Base-by-base conservation (phyloP, 1,140 invertebrate species). In the Euglossa dilemma region DNA sequence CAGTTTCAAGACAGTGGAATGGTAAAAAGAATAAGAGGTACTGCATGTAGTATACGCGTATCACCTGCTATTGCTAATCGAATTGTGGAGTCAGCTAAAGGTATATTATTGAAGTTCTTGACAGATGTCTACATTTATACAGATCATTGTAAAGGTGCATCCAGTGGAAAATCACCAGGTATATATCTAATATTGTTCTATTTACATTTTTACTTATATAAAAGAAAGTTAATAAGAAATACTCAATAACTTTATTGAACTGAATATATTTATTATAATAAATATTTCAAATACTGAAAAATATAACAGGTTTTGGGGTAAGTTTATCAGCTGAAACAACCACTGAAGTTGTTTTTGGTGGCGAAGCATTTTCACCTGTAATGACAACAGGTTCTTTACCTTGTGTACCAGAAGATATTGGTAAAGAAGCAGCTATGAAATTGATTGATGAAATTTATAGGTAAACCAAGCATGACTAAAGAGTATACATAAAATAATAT, bases 91-190 rank as follows among this genome's bases (percentile, higher is more conserved):
- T 95, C 97, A 23, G 97, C 99, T 9, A 99, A 99, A 95, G 97
- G 97, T 73, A 96, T 98, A 12, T 96, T 99, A 89, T 95, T 99
- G 4, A 97, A 99, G 67, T 99, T 98, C 93, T 91, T 99, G 52
- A 97, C 98, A 16, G 99, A 99, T 95, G 97, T 99, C 76, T 99
- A 99, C 91, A 98, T 99, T 85, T 97, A 97, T 90, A 97, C 98
- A 25, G 99, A 99, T 95, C 98, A 98, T 93, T 96, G 96, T 90
- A 97, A 97, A 92, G 98, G 98, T 45, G 95, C 96, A 78, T 95
- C 96, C 84, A 97, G 97, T 67, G 98, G 99, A 83, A 98, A 97
- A 95, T 98, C 97, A 91, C 97, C 97, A 25, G 97, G 95, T 94
- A 88, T 66, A 43, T 36, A 47, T 80, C 11, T 59, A 56, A 14